Base-by-base conservation (phyloP, 2,113 vertebrate species). In the Myrmecobius fasciatus region DNA sequence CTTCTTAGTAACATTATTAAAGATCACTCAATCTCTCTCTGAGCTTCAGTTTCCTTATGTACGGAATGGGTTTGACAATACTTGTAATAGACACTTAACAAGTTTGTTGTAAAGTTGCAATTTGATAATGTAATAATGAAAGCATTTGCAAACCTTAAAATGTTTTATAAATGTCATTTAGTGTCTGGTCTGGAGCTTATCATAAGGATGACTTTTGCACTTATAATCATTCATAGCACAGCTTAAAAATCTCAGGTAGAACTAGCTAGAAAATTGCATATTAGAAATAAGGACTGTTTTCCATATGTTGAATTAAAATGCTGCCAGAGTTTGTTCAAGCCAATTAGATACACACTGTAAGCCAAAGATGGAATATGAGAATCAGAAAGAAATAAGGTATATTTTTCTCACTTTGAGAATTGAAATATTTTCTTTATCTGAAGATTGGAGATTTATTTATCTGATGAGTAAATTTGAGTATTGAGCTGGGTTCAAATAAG, bases 221-320 rank as follows among this genome's bases (percentile, higher is more conserved):
- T 83, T 83, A 83, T 83, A 83, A 83, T 83, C 7, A 14, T 83
- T 43, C 67, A 2, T 43, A 43, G 36, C 24, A 83, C 20, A 83
- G 67, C 20, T 83, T 24, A 43, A 83, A 75, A 43, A 83, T 83
- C 67, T 83, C 67, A 83, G n/a, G 67, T 83, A 83, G 67, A 43
- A 43, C 36, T 83, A 83, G 67, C n/a, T 83, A 43, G 67, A 43
- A 83, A 83, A 83, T 83, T 83, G n/a, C 67, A 24, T 83, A 83
- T 83, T 83, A 83, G 67, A 97, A 96, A 95, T 93, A 90, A 95
- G 90, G 92, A 91, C 52, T 90, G 8, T 28, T 46, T 91, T 96
- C 36, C 52, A 12, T 91, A 52, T 25, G 24, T 89, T 95, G 53
- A 92, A 93, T 95, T 94, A 97, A 97, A 95, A 91, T 46, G 36